Conservation (phyloP, 2,888 invertebrate species). For the Drosophila dives region DNA sequence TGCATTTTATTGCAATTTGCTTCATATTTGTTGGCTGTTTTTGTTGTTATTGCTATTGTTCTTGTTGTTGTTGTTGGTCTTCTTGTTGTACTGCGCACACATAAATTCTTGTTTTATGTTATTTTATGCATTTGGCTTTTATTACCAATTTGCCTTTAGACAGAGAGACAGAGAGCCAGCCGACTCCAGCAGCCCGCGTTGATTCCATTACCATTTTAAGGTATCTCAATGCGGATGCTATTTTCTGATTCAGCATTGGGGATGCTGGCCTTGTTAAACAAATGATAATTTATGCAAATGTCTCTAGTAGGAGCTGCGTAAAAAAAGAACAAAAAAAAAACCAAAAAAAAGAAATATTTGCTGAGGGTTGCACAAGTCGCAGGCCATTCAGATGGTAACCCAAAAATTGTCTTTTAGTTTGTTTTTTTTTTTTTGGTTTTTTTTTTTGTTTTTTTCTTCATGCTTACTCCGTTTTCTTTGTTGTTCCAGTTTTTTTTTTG, state of each 20-base stretch:
- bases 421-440: conserved; percentile 34
- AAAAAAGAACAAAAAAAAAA: conserved; percentile 24
- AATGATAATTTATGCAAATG: conserved; percentile 84
- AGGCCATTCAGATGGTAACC: conserved; percentile 34
- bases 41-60: conserved; percentile 3
- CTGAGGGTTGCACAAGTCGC: conserved; percentile 69
- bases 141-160: conserved; percentile 67
- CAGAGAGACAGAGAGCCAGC: conserved; percentile 17
- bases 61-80: background rate
- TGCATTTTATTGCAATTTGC: conserved; percentile 80
- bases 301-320: conserved; percentile 62
- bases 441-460: conserved; percentile 15
- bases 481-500: conserved; percentile 32
- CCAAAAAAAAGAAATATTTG: conserved; percentile 46
- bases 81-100: conserved; percentile 38
- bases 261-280: conserved; percentile 69
- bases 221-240: conserved; percentile 30
- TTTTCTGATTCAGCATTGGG: conserved; percentile 9
- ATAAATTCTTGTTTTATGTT: conserved; percentile 78
- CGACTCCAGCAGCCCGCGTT: conserved; percentile 26
- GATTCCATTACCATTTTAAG: conserved; percentile 58
- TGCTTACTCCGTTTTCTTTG: conserved; percentile 1
- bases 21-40: conserved; percentile 60
- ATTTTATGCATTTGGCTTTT: conserved; percentile 78
- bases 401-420: conserved; percentile 60